Percentiles rank a stretch among this genome's conserved stretches.
These are phyloP conservation scores for Aurelia sp. DNA, from an alignment of 30 jellyfish, hydroid and myxozoan species.

Conservation along the genomic window DNA sequence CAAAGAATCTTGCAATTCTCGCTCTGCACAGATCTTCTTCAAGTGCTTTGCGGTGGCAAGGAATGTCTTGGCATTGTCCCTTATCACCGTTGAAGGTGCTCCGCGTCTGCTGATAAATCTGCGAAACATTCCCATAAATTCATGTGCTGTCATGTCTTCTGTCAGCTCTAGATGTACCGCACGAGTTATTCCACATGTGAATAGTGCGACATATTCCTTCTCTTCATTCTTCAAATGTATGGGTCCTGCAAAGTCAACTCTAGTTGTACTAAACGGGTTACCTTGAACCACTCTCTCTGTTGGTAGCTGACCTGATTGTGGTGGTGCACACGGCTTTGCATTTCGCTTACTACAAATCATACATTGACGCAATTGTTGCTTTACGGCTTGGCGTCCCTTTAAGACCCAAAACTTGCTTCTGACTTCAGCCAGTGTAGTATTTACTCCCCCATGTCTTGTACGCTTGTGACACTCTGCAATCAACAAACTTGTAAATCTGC, in stretches of 20 bases:
- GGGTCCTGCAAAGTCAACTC: too few relatives aligned
- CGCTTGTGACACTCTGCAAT: constrained; percentile 36
- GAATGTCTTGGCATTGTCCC: constrained; percentile 39
- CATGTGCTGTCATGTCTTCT: constrained; percentile 37
- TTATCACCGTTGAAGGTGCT: constrained; percentile 16
- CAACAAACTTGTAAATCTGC: constrained; percentile 32
- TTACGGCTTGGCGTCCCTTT: constrained; percentile 15
- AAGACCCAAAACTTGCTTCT: constrained; percentile 39
- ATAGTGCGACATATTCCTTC: constrained; percentile 38
- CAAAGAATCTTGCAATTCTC: constrained; percentile 20
- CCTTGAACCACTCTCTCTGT: constrained; percentile 27
- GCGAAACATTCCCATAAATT: constrained; percentile 16
- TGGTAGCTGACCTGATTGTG: constrained; percentile 32
- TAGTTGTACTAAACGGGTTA: too few relatives aligned
- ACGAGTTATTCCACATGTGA: constrained; percentile 35
- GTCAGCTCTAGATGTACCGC: constrained; percentile 40
- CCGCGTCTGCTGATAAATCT: constrained; percentile 45
- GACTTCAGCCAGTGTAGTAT: constrained; percentile 12
- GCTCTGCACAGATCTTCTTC: neutral
- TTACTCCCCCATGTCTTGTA: constrained; percentile 27
- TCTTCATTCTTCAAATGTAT: too few relatives aligned
- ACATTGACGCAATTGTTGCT: constrained; percentile 18
- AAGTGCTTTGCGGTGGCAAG: constrained; percentile 41
- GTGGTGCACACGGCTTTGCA: constrained; percentile 2
- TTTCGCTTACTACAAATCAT: constrained; percentile 8